Evolutionary conservation across 2,797 vertebrate genomes (phyloP), one percentile per base, ranked within the genome.

Genomic region (Myripristis murdjan): DNA sequence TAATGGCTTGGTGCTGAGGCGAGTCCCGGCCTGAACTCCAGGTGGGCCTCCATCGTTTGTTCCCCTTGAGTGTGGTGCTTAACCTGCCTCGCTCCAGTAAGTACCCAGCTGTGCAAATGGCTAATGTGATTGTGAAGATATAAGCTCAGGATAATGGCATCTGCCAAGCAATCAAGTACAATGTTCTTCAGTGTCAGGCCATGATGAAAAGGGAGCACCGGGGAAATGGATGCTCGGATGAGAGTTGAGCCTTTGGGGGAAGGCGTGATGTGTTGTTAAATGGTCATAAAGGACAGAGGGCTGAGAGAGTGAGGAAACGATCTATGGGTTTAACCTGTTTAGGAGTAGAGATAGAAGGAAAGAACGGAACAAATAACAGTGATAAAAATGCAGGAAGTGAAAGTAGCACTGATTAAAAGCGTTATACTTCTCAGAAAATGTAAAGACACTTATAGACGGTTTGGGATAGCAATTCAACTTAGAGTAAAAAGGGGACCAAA

Each of bases 101-200:
- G 77, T 84, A 70, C 90, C 91, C 85, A 88, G 90, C 89, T 93
- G 91, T 85, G 86, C 89, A 91, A 92, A 92, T 78, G 88, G 89
- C 81, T 92, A 92, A 94, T 90, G 84, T 90, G 90, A 94, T 93
- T 92, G 91, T 84, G 82, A 82, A 89, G 91, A 93, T 86, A 89
- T 87, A 91, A 88, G 90, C 81, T 81, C 77, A 43, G 85, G 84
- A 93, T 91, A 93, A 92, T 91, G 91, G 88, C 91, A 85, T 93
- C 92, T 93, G 90, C 90, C 89, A 89, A 85, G 87, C 86, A 90
- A 93, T 93, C 91, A 91, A 73, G 86, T 81, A 75, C 89, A 87
- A 91, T 89, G 87, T 89, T 91, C 81, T 83, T 89, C 84, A 53
- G 84, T 73, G 70, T 76, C 73, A 58, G 63, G 73, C 69, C 16